Conservation (phyloP, 2,797 vertebrate genomes). For the Alectoris magna region DNA sequence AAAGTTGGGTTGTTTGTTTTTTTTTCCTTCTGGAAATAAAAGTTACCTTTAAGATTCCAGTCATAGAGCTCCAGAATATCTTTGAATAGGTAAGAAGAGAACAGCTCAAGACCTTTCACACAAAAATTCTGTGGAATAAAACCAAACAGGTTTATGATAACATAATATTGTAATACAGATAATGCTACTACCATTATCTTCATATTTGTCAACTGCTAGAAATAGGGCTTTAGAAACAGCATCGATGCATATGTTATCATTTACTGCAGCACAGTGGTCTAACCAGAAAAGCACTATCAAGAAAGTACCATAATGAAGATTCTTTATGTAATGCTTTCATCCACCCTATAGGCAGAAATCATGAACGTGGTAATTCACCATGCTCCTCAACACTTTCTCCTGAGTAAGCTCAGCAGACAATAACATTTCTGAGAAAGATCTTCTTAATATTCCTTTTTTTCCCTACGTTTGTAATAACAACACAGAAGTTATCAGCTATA, state of each 20-base stretch:
- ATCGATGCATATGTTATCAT: background rate
- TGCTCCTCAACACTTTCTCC: constrained; percentile 5
- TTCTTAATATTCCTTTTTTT: constrained; percentile 23
- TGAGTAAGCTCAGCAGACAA: constrained; percentile 31
- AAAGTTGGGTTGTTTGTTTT: background rate
- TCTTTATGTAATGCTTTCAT: background rate
- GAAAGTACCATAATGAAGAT: background rate
- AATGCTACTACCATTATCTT: background rate
- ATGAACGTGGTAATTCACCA: background rate
- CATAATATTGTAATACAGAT: background rate
- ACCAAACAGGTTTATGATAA: background rate
- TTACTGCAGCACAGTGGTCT: background rate
- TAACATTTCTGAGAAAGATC: constrained; percentile 18
- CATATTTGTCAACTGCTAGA: background rate
- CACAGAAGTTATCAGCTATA: constrained; percentile 41
- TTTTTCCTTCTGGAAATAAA: background rate
- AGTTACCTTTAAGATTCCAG: constrained; percentile 95
- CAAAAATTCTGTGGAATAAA: constrained; percentile 92
- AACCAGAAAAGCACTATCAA: background rate
- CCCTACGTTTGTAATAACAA: background rate
- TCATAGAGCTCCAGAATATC: constrained; percentile 97
- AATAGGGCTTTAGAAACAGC: background rate
- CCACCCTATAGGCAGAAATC: background rate
- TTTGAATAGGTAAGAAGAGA: constrained; percentile 93
- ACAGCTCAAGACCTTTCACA: constrained; percentile 93